A percentile compares a stretch with the other conserved stretches of the same genome.
Conservation (phyloP, 2,797 vertebrate genomes). For the Centroberyx gerrardi region DNA sequence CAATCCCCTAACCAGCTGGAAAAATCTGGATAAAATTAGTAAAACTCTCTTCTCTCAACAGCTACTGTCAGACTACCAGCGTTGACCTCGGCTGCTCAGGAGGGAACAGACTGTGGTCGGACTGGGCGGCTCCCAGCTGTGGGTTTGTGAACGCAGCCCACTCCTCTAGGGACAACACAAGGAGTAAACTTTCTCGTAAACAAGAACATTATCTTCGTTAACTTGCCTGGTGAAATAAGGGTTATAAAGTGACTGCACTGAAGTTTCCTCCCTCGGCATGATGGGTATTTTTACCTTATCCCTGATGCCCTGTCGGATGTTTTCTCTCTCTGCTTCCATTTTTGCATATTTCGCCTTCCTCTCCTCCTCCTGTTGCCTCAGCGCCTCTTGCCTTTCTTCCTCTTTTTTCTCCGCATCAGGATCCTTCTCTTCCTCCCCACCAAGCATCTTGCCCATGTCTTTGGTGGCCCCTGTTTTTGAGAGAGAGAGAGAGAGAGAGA, state of each 20-base stretch:
- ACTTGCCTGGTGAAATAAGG: neutral
- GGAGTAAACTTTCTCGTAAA: neutral
- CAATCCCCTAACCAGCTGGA: too few relatives aligned
- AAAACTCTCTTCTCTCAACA: too few relatives aligned
- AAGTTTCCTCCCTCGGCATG: neutral
- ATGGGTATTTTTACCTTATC: conserved; percentile 92
- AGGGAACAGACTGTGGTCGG: too few relatives aligned
- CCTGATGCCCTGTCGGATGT: conserved; percentile 95
- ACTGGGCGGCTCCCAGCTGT: too few relatives aligned
- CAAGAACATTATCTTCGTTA: neutral
- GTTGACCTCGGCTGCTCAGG: too few relatives aligned
- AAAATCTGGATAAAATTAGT: too few relatives aligned
- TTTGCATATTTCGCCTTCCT: conserved; percentile 97
- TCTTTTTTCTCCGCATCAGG: conserved; percentile 97
- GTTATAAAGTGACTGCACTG: neutral
- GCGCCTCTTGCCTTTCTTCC: conserved; percentile 96
- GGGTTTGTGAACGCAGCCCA: too few relatives aligned
- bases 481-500: conserved; percentile 9
- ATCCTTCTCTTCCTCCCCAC: conserved; percentile 98
- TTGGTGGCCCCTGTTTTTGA: conserved; percentile 94
- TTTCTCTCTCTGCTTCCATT: conserved; percentile 98
- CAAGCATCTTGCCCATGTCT: conserved; percentile 99
- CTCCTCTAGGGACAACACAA: too few relatives aligned
- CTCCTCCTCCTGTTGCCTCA: conserved; percentile 97
- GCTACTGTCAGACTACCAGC: too few relatives aligned